Conservation (phyloP, 2,797 vertebrate species). For the Brotogeris chrysoptera region DNA sequence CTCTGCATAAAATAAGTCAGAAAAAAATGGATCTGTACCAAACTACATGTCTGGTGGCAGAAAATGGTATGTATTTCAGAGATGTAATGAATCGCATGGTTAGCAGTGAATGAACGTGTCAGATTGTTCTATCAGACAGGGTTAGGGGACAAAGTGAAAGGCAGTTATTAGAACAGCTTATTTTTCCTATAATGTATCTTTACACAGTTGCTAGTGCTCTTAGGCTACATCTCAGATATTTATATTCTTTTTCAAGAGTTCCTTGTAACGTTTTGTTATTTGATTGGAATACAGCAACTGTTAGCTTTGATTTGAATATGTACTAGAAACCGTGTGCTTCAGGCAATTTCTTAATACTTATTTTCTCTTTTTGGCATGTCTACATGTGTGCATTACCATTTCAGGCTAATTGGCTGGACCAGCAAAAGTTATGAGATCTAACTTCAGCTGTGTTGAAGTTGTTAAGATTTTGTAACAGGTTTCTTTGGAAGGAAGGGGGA, state of each 20-base stretch:
- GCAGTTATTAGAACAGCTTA: neutral
- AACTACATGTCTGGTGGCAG: neutral
- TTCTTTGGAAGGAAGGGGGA: neutral
- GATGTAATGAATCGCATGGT: neutral
- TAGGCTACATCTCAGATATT: neutral
- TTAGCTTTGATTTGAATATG: neutral
- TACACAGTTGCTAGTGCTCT: neutral
- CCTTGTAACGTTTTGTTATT: neutral
- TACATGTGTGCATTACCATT: neutral
- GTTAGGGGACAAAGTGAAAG: neutral
- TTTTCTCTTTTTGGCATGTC: neutral
- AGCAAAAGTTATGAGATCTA: neutral
- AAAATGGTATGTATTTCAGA: neutral
- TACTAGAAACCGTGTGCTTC: neutral
- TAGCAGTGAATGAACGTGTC: fast-evolving
- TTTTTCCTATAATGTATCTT: neutral
- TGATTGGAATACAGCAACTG: neutral
- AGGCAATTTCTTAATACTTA: neutral
- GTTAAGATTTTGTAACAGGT: neutral
- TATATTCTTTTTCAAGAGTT: neutral
- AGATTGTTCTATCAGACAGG: neutral
- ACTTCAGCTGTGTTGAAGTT: neutral
- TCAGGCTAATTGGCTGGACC: neutral
- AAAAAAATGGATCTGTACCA: neutral
- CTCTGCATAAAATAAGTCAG: neutral